Evolutionary conservation across 2,797 vertebrate genomes (phyloP), one percentile per base, ranked within the genome.

Genomic region (Arnoldichthys spilopterus): DNA sequence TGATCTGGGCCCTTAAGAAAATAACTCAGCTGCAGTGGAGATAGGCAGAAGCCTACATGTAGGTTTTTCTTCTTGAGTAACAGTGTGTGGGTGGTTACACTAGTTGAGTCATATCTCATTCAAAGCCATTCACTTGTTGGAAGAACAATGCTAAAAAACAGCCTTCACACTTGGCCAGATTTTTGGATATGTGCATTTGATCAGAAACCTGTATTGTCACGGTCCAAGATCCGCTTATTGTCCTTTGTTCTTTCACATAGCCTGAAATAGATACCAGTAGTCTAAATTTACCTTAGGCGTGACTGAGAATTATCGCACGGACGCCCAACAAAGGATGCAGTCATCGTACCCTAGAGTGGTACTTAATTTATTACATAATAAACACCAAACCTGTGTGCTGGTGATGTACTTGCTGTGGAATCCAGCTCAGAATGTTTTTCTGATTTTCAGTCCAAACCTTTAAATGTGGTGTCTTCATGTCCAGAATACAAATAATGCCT

Each of bases 41-140:
- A 89, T 87, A 82, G 86, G 86, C 87, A 87, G 40, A 81, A 73
- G 78, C 85, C 82, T 86, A 88, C 86, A 85, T 76, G 30, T 63
- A 82, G 76, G 20, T 75, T 12, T 20, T 47, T 67, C n/a, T 87
- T 85, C 86, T 87, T 89, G 34, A 59, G 67, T 67, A 81, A 78
- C 40, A 69, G 79, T 82, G 86, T 85, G 88, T 90, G 89, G 88
- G 86, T 82, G 85, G 85, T 82, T 72, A 67, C 37, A 28, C 32
- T 54, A 79, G 82, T 88, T 89, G 85, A 92, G 79, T 90, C 86
- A 88, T 86, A 89, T 84, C 67, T 70, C 70, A 80, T 71, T 53
- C 40, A 72, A 40, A 79, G 66, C 40, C 72, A 51, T 76, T 59
- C 62, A 64, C 54, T 75, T 79, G 7, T 37, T 78, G 26, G 45